phyloP scores from a whole-genome alignment of 2,113 vertebrate species.

The Pedionomus torquatus region DNA sequence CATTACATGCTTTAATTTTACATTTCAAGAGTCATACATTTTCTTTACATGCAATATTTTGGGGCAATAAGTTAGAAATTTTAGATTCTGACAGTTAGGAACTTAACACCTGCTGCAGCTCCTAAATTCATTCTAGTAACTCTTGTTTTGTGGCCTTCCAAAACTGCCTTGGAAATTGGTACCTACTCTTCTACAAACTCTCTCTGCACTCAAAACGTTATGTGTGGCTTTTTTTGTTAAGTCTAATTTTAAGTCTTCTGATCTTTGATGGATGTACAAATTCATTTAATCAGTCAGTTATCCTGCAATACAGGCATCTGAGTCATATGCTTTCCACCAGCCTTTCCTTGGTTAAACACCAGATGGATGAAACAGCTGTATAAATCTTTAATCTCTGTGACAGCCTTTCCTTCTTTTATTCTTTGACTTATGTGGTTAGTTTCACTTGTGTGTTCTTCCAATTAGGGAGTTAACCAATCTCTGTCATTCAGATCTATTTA shows the following conservation, averaged over 20 bases:
- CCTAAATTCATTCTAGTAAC: not conserved
- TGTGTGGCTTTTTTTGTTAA: not conserved
- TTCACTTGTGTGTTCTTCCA: conserved; percentile 32
- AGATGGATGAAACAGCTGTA: conserved; percentile 65
- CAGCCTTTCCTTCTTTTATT: conserved; percentile 45
- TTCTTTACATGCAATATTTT: not conserved
- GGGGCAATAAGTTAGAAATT: not conserved
- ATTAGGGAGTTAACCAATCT: conserved; percentile 11
- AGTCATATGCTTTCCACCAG: conserved; percentile 42
- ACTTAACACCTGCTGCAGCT: not conserved
- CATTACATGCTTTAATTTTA: not conserved
- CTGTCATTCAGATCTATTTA: conserved; percentile 3
- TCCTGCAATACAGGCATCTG: not conserved
- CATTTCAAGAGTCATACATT: not conserved
- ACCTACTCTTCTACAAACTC: not conserved
- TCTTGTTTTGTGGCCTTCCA: not conserved
- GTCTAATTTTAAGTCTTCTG: conserved; percentile 32
- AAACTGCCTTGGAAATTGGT: not conserved
- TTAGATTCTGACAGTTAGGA: not conserved
- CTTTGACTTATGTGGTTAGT: conserved; percentile 14
- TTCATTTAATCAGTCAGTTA: conserved; percentile 33
- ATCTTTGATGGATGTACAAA: conserved; percentile 35
- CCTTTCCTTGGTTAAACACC: conserved; percentile 58
- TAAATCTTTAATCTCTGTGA: conserved; percentile 46
- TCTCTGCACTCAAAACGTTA: not conserved